A percentile compares a stretch with the other conserved stretches of the same genome.
Conservation (phyloP, 35 echinoderm and acorn worm genomes). For the Anneissia japonica region DNA sequence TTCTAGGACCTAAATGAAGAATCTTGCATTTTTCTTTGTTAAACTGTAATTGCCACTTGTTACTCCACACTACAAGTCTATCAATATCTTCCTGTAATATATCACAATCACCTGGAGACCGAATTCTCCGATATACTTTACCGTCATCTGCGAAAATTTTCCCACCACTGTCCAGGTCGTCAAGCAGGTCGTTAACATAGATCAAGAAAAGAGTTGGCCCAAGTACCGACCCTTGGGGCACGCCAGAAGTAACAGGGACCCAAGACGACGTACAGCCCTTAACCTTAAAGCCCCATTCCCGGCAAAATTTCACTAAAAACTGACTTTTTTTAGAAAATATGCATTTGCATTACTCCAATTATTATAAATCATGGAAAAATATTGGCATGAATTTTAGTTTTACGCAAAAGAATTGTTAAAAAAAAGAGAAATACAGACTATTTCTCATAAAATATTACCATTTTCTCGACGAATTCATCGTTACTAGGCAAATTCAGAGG, state of each 20-base stretch:
- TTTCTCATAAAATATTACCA: background rate
- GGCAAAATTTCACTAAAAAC: too few species aligned
- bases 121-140: slow-evolving; percentile 27
- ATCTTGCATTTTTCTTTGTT: background rate
- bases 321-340: background rate
- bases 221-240: background rate
- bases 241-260: background rate
- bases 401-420: too few species aligned
- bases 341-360: background rate
- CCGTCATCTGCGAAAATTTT: slow-evolving; percentile 36
- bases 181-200: background rate
- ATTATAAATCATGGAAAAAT: background rate
- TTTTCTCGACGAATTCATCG: too few species aligned
- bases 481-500: too few species aligned
- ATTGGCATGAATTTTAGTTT: too few species aligned
- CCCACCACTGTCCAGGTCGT: background rate
- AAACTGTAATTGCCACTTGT: background rate
- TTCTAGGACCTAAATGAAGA: background rate
- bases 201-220: background rate
- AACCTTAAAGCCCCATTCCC: background rate
- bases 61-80: background rate
- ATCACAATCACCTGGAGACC: background rate
- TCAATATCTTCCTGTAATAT: slow-evolving; percentile 32
- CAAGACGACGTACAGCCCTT: background rate
- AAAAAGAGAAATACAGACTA: too few species aligned